Base-by-base conservation (phyloP, 2,113 vertebrate genomes). In the Plotosus lineatus region DNA sequence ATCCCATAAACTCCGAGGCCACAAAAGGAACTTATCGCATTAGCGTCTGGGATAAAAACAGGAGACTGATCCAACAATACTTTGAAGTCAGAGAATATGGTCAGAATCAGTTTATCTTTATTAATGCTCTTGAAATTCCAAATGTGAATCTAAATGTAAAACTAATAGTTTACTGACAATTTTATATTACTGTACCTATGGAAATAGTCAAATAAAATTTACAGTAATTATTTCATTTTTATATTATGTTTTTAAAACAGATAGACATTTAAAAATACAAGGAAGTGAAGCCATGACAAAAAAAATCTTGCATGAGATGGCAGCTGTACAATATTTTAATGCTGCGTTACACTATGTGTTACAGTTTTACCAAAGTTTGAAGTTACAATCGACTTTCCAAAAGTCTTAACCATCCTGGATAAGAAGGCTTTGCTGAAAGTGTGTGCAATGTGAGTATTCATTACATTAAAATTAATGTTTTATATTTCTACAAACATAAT, bases 331-430 rank as follows among this genome's bases (percentile, higher is more conserved):
- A n/a, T 51, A 51, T 17, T 53, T 36, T 10, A 55, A 55, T 3
- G 2, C 48, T 38, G 5, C 33, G 26, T 38, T 78, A 50, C 11
- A 60, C 28, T 17, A 50, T 80, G 69, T 79, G 19, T 69, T 86
- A 77, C 74, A 94, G 92, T 94, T 84, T 85, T 93, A 75, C 93
- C 92, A 23, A 94, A 91, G 74, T 93, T 87, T 88, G 92, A 93
- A n/a, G 91, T 93, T 0, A 92, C 58, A 14, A 73, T 93, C 5
- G 15, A 87, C 9, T 81, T 92, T 65, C 92, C 93, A 26, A 38
- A 40, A 3, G 71, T 90, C 61, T 86, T 93, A 2, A 89, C 87
- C 51, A 82, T 90, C 75, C 60, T 89, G 84, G 91, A 94, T 63
- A 28, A 44, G 8, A 56, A 90, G n/a, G 85, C 80, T 6, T 80